A percentile compares a stretch with the other conserved stretches of the same genome.
These are phyloP conservation scores for Zenarchopterus dispar DNA, from an alignment of 2,797 vertebrate species.

Conservation along the genomic window DNA sequence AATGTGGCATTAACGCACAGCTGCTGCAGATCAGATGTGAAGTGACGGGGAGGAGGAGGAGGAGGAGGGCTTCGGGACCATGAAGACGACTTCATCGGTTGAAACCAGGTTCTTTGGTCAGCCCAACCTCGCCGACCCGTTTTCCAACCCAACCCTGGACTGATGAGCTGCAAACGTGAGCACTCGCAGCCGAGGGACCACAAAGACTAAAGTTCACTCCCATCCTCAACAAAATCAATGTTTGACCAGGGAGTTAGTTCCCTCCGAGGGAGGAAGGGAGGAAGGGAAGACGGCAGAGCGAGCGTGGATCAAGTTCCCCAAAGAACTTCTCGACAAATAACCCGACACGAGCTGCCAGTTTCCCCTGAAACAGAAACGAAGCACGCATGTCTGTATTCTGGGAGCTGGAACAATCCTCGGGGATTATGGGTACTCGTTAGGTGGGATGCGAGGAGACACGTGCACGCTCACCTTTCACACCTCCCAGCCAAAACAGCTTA, in stretches of 20 bases:
- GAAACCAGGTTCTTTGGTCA: too few species aligned
- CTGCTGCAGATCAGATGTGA: too few species aligned
- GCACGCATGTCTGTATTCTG: conserved; percentile 1
- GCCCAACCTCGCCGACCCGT: not conserved
- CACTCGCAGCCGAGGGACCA: conserved; percentile 12
- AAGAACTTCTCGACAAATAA: conserved; percentile 29
- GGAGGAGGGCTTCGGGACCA: too few species aligned
- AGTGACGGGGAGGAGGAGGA: too few species aligned
- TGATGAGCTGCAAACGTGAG: conserved; percentile 5
- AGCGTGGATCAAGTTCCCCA: conserved; percentile 33
- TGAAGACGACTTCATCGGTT: too few species aligned
- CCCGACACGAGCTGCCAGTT: conserved; percentile 29
- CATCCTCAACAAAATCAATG: conserved; percentile 8
- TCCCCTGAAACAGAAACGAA: conserved; percentile 21
- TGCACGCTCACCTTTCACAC: conserved; percentile 1
- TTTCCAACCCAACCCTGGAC: not conserved
- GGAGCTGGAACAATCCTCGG: conserved; percentile 27
- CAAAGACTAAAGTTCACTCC: not conserved
- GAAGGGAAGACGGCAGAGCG: conserved; percentile 12
- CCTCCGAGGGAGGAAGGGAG: not conserved
- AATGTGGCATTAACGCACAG: too few species aligned
- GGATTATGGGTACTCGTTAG: conserved; percentile 13
- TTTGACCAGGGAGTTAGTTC: conserved; percentile 40
- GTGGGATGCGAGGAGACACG: conserved; percentile 31
- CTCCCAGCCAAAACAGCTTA: conserved; percentile 22